phyloP scores from a whole-genome alignment of 2,797 vertebrate genomes.

The Oreonectes daqikongensis region DNA sequence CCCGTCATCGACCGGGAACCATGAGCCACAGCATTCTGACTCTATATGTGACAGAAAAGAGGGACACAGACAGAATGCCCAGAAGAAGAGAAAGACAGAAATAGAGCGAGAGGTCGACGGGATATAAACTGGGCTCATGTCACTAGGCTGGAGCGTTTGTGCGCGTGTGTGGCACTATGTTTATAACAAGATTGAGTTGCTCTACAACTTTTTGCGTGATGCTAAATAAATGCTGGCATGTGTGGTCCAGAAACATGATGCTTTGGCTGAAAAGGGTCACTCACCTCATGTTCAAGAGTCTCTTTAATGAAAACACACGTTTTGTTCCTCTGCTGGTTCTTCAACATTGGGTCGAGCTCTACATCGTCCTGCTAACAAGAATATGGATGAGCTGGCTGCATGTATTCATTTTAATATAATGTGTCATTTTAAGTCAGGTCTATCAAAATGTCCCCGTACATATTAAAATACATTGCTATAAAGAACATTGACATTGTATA shows the following conservation, averaged over 20 bases:
- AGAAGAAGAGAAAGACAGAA: constrained; percentile 61
- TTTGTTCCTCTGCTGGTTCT: constrained; percentile 28
- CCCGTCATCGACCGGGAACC: constrained; percentile 63
- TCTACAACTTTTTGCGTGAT: constrained; percentile 74
- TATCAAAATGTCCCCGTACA: too few relatives aligned
- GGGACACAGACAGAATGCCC: constrained; percentile 5
- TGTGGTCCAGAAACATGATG: constrained; percentile 70
- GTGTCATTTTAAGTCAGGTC: too few relatives aligned
- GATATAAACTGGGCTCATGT: background rate
- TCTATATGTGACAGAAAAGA: constrained; percentile 5
- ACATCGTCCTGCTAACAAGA: constrained; percentile 51
- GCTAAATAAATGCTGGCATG: constrained; percentile 81
- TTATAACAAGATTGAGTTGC: constrained; percentile 70
- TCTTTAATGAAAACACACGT: constrained; percentile 26
- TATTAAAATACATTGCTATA: background rate
- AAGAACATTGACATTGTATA: too few relatives aligned
- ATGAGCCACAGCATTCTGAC: constrained; percentile 38
- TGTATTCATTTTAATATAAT: too few relatives aligned
- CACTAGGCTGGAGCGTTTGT: constrained; percentile 1
- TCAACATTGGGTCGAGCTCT: constrained; percentile 34
- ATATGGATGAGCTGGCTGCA: too few relatives aligned
- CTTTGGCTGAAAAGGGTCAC: constrained; percentile 69
- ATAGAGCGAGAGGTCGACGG: constrained; percentile 59
- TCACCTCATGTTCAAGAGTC: constrained; percentile 61
- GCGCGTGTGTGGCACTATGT: constrained; percentile 51